Conservation (phyloP, 2,113 vertebrate species). For the Ameiurus melas region DNA sequence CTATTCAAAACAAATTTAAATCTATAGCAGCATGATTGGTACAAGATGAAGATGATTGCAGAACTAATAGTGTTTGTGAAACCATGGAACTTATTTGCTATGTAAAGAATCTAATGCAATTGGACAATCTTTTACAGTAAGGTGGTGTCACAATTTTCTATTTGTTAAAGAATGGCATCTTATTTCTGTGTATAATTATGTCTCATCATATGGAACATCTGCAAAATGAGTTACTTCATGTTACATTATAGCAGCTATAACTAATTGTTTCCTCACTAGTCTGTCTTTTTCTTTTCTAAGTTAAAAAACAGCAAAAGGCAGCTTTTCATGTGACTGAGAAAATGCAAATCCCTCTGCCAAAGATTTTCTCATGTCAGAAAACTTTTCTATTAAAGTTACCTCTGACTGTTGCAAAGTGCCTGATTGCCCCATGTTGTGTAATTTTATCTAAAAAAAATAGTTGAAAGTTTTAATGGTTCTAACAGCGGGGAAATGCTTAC, state of each 20-base stretch:
- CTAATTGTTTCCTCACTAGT: neutral
- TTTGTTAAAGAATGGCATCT: neutral
- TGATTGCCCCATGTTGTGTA: neutral
- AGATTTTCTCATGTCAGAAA: neutral
- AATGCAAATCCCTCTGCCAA: neutral
- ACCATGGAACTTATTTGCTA: neutral
- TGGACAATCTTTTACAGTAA: neutral
- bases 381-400: neutral
- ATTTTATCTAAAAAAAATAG: neutral
- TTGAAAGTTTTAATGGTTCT: neutral
- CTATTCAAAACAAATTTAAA: neutral
- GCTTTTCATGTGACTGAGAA: neutral
- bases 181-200: neutral
- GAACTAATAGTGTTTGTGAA: neutral
- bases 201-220: too few relatives aligned
- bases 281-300: neutral
- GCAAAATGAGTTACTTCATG: neutral
- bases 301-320: neutral
- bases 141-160: neutral
- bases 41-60: neutral
- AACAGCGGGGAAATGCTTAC: neutral
- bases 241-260: neutral
- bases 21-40: neutral
- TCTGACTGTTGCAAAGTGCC: neutral
- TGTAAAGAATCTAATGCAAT: neutral